These are phyloP conservation scores for Mechanitis messenoides DNA, from an alignment of 2,888 invertebrate genomes.

Conservation along the genomic window DNA sequence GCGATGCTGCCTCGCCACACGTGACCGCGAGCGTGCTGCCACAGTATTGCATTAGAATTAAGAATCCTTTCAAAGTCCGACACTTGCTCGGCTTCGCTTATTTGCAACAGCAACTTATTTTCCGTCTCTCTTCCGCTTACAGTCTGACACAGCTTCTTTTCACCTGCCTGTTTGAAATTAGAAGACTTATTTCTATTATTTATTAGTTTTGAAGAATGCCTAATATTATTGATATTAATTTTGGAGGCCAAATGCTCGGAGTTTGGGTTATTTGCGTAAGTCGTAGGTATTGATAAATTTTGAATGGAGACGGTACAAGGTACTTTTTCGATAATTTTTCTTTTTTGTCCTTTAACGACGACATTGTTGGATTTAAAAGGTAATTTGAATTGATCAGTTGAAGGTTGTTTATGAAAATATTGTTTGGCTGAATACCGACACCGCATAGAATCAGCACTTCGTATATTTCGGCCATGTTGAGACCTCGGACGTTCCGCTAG, in stretches of 20 bases:
- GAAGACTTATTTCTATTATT: conserved; percentile 59
- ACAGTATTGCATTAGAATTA: conserved; percentile 74
- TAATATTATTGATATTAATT: conserved; percentile 37
- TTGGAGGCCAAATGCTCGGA: conserved; percentile 58
- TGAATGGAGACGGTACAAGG: conserved; percentile 62
- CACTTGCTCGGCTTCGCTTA: conserved; percentile 78
- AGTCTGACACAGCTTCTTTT: conserved; percentile 66
- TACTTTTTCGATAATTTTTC: conserved; percentile 54
- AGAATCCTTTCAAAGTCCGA: conserved; percentile 80
- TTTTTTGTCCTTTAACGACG: conserved; percentile 54
- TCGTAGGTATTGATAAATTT: conserved; percentile 64
- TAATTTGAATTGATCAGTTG: conserved; percentile 36
- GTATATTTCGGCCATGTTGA: conserved; percentile 52
- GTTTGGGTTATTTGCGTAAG: conserved; percentile 57
- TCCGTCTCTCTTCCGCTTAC: conserved; percentile 66
- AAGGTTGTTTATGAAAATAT: conserved; percentile 39
- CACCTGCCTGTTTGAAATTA: conserved; percentile 69
- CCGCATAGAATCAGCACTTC: conserved; percentile 55
- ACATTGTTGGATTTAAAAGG: conserved; percentile 37
- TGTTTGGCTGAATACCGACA: conserved; percentile 46
- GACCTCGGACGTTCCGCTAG: conserved; percentile 57
- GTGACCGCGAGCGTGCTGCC: conserved; percentile 57
- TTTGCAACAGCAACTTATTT: conserved; percentile 73
- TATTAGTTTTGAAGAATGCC: conserved; percentile 36
- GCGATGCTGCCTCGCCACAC: conserved; percentile 60